A percentile compares a stretch with the other conserved stretches of the same genome.
Evolutionary conservation across 2,888 invertebrate genomes (phyloP).

Genomic region (Agrochola macilenta): DNA sequence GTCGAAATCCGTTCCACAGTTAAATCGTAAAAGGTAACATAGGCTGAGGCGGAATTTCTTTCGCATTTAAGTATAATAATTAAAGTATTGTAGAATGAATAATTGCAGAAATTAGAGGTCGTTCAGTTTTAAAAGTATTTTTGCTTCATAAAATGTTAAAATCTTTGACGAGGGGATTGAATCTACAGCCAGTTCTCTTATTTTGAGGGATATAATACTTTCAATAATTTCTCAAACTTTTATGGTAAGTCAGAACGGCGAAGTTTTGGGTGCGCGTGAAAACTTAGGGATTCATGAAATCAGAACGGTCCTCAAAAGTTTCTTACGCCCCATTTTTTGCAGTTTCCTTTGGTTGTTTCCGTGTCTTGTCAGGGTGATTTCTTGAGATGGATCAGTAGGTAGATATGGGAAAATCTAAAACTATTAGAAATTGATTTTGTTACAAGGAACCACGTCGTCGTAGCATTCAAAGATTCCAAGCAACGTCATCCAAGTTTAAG

Average conservation of each 20-base stretch:
- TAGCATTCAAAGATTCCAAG: background rate
- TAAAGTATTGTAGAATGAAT: too few relatives aligned
- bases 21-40: too few relatives aligned
- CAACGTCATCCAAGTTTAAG: too few relatives aligned
- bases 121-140: background rate
- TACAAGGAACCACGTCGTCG: background rate
- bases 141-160: background rate
- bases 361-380: background rate
- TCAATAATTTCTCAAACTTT: conserved; percentile 13
- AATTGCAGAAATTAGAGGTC: too few relatives aligned
- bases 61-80: too few relatives aligned
- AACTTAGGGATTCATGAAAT: background rate
- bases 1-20: too few relatives aligned
- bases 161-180: background rate
- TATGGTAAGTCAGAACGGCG: background rate
- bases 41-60: too few relatives aligned
- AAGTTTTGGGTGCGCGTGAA: conserved; percentile 9
- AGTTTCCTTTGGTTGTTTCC: background rate
- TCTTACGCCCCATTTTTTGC: background rate
- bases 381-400: background rate
- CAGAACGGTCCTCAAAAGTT: conserved; percentile 5
- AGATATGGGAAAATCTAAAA: background rate
- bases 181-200: background rate
- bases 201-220: background rate
- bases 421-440: background rate